phyloP scores from a whole-genome alignment of 2,113 vertebrate genomes.

The Hemichromis elongatus region DNA sequence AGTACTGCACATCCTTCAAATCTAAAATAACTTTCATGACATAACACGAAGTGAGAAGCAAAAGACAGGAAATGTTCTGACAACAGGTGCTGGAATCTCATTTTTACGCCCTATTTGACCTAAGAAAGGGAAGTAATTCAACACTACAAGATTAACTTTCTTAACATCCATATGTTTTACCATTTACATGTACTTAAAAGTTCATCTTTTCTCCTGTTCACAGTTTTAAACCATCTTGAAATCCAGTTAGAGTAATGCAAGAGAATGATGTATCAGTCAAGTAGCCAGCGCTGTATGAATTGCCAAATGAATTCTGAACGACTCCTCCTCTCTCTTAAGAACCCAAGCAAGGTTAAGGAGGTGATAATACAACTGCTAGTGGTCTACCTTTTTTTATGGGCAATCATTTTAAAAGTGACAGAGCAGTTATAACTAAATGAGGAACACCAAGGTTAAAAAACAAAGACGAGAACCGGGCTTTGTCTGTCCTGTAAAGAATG shows the following conservation, averaged over 20 bases:
- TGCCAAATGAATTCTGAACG: not conserved
- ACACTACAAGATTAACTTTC: not conserved
- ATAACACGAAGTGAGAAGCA: not conserved
- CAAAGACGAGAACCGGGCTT: not conserved
- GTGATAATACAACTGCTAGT: not conserved
- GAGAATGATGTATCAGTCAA: not conserved
- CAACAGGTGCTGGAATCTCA: not conserved
- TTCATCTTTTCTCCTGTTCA: not conserved
- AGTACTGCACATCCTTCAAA: not conserved
- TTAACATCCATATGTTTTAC: not conserved
- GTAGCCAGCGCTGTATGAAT: not conserved
- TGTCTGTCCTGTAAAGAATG: not conserved
- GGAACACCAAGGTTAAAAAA: slow-evolving; percentile 21
- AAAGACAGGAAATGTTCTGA: not conserved
- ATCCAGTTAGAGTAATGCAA: not conserved
- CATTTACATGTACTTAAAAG: not conserved
- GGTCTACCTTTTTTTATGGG: not conserved
- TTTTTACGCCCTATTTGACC: not conserved
- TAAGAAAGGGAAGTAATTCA: not conserved
- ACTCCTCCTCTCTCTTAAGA: not conserved
- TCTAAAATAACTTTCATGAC: not conserved
- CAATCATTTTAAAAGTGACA: not conserved
- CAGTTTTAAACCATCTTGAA: not conserved
- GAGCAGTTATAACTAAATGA: not conserved
- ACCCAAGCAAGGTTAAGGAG: not conserved